A percentile compares a stretch with the other conserved stretches of the same genome.
Conservation (phyloP, 2,113 vertebrate species). For the Tinamus guttatus region DNA sequence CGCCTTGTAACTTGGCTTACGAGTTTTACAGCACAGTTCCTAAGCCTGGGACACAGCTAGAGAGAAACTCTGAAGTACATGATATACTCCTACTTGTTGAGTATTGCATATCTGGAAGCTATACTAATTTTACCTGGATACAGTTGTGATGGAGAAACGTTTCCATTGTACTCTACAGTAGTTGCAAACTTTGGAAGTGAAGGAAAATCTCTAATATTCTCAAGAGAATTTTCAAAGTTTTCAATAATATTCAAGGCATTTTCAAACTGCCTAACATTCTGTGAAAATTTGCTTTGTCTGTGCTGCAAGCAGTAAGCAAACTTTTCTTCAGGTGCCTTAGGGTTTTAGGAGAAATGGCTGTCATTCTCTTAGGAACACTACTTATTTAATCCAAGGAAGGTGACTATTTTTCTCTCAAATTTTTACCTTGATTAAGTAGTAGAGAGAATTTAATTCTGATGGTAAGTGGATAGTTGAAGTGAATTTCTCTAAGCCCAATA, state of each 20-base stretch:
- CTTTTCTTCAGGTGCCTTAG: not conserved
- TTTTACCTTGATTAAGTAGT: not conserved
- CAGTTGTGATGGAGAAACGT: not conserved
- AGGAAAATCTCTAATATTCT: accelerated
- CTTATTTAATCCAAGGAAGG: not conserved
- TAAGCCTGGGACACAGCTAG: not conserved
- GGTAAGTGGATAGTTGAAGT: not conserved
- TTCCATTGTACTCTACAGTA: not conserved
- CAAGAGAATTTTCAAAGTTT: not conserved
- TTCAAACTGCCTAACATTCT: not conserved
- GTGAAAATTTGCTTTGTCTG: not conserved
- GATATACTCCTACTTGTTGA: not conserved
- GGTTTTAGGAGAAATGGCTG: not conserved
- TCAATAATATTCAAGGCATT: not conserved
- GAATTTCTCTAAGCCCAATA: not conserved
- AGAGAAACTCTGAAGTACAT: not conserved
- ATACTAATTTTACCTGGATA: not conserved
- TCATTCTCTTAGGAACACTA: not conserved
- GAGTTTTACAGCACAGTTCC: not conserved
- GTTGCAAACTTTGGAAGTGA: not conserved
- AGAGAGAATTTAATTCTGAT: not conserved
- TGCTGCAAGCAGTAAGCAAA: not conserved
- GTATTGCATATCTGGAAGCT: not conserved
- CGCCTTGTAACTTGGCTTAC: not conserved
- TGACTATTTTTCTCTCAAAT: not conserved